Conservation (phyloP, 2,888 invertebrate genomes). For the Monopis laevigella region DNA sequence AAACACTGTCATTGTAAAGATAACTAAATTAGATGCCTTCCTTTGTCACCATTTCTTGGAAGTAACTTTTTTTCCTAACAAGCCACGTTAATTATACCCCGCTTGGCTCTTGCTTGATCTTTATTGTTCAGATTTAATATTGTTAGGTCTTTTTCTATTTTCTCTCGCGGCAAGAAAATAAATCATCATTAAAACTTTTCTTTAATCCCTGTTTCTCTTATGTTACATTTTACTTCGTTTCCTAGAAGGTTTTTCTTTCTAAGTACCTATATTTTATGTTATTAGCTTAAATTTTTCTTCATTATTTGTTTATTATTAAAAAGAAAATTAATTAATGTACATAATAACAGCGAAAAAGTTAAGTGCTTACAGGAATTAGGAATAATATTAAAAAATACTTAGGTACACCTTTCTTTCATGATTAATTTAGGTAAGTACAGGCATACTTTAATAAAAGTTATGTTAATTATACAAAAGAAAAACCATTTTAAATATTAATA, state of each 20-base stretch:
- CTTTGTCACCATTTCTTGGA: slow-evolving; percentile 3
- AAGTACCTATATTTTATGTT: background rate
- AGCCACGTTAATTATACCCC: slow-evolving; percentile 9
- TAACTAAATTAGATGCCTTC: slow-evolving; percentile 5
- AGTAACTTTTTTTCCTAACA: slow-evolving; percentile 7
- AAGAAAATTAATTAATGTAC: background rate
- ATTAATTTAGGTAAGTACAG: too few relatives aligned
- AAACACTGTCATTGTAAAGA: slow-evolving; percentile 9
- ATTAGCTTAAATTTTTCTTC: background rate
- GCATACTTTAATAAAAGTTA: too few relatives aligned
- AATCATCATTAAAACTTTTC: slow-evolving; percentile 23
- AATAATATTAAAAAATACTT: too few relatives aligned
- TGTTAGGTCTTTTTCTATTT: slow-evolving; percentile 16
- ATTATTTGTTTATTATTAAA: background rate
- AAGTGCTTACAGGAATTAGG: too few relatives aligned
- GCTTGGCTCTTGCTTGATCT: slow-evolving; percentile 11
- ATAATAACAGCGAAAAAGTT: background rate
- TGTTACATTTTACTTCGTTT: slow-evolving; percentile 1
- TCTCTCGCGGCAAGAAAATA: slow-evolving; percentile 15
- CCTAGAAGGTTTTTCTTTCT: background rate
- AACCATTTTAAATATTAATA: too few relatives aligned
- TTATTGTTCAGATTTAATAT: slow-evolving; percentile 21
- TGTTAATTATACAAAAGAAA: too few relatives aligned
- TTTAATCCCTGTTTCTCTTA: slow-evolving; percentile 3
- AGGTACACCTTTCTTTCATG: too few relatives aligned